Evolutionary conservation across 2,113 vertebrate genomes (phyloP), one percentile per base, ranked within the genome.

Genomic region (Neofelis nebulosa): DNA sequence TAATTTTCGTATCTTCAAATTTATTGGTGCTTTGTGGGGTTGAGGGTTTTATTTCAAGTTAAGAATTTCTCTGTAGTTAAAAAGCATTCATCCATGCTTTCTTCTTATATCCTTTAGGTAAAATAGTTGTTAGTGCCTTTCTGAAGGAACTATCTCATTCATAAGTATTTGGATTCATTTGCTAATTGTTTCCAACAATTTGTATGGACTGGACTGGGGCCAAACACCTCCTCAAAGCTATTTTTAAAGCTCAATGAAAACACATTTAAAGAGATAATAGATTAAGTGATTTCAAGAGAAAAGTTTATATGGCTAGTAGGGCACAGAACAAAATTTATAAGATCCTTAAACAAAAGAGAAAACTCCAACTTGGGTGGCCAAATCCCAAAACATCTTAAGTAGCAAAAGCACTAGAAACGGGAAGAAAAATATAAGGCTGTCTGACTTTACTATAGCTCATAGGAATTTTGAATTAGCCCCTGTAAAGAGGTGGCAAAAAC

Each of bases 191-290:
- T 82, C 27, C 74, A 92, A 92, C n/a, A 95, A 73, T 74, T n/a
- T 61, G 27, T 52, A 68, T 95, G 2, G 55, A 50, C 10, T 95
- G 31, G 25, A 93, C 79, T n/a, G 41, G 92, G 33, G 33, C 88
- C 66, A 96, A 92, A 85, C 7, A 94, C 63, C 14, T 93, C 52
- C 33, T 96, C 38, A 89, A 66, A 96, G 31, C 79, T 76, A 87
- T 86, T 95, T 94, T 93, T 76, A 71, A 93, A 81, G 68, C 45
- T 55, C 55, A 97, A 48, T 89, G 48, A 86, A 97, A 94, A 94
- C 55, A 76, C 16, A 79, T 79, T 96, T 68, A 89, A 29, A 88
- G 45, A 95, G 27, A 95, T 65, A 87, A 95, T 95, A 87, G 33
- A 29, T 81, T 95, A 95, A 88, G 38, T 84, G 52, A 93, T 69